Evolutionary conservation across 2,797 vertebrate species (phyloP), one percentile per base, ranked within the genome.

Genomic region (Buphagus erythrorhynchus): DNA sequence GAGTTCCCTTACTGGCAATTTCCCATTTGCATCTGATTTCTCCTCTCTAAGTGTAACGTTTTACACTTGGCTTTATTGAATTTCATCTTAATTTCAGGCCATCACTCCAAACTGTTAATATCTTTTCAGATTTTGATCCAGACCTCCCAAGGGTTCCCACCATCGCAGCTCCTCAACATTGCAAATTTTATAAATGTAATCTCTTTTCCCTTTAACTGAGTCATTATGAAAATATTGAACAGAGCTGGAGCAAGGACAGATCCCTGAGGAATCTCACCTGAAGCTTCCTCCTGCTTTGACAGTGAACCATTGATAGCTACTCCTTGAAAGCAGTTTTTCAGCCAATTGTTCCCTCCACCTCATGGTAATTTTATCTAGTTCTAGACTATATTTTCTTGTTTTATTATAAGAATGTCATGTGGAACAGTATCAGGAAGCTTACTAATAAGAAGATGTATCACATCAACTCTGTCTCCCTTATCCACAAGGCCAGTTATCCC

Each of bases 151-250:
- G 94, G 92, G 93, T 76, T 92, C 88, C 73, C 58, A 46, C 82
- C 83, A 86, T 54, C 92, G 79, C 73, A 75, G 83, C 85, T 95
- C 88, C 90, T 95, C 93, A 88, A 86, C 83, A 66, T 19, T 93
- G 94, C 66, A 93, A 94, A 95, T 95, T 94, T 93, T 86, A 93
- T 90, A 94, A 91, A 88, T 66, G 94, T 76, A 94, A 95, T 95
- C 59, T 94, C 88, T 94, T 86, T 90, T 93, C 89, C 86, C 66
- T 91, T 93, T 92, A 96, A 93, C 92, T 95, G 90, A 96, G 92
- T 95, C 95, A 92, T 97, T 96, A 97, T 90, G 95, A 95, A 94
- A 96, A 97, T 95, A 96, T 96, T 97, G 95, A 96, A 86, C 83
- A 72, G 66, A 90, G 90, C 90, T 75, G 86, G 93, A 95, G 94